These are phyloP conservation scores for Drosophila azteca DNA, from an alignment of 1,140 invertebrate species.

Conservation along the genomic window DNA sequence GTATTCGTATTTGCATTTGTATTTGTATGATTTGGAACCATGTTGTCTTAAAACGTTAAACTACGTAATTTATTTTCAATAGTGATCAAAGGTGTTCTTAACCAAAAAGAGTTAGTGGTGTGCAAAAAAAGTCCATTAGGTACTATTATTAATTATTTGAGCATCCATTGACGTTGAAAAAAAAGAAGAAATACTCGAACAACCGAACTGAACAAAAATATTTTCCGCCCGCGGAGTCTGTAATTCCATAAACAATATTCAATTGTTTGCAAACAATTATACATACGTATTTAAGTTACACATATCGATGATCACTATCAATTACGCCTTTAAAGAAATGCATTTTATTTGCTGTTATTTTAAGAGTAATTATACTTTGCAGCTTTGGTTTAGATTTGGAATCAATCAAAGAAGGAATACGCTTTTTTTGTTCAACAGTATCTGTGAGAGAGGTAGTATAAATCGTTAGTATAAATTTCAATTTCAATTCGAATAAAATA, in stretches of 20 bases:
- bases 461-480: slow-evolving; percentile 59
- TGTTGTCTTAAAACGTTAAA: slow-evolving; percentile 34
- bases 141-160: slow-evolving; percentile 35
- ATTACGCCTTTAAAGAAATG: slow-evolving; percentile 58
- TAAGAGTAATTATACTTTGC: slow-evolving; percentile 17
- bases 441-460: slow-evolving; percentile 74
- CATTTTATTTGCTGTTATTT: slow-evolving; percentile 30
- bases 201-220: slow-evolving; percentile 14
- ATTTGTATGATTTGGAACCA: slow-evolving; percentile 56
- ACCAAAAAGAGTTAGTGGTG: not conserved
- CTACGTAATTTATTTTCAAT: slow-evolving; percentile 22
- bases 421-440: slow-evolving; percentile 45
- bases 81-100: slow-evolving; percentile 25
- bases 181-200: slow-evolving; percentile 5
- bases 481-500: slow-evolving; percentile 53
- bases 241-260: slow-evolving; percentile 4
- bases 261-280: slow-evolving; percentile 16
- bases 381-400: not conserved
- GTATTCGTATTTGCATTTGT: slow-evolving; percentile 33
- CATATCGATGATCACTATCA: slow-evolving; percentile 54
- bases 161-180: slow-evolving; percentile 40
- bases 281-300: not conserved
- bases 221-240: slow-evolving; percentile 67
- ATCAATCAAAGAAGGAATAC: slow-evolving; percentile 1
- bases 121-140: not conserved